These are phyloP conservation scores for Drosophila sp. DNA, from an alignment of 1,140 invertebrate species.

Conservation along the genomic window DNA sequence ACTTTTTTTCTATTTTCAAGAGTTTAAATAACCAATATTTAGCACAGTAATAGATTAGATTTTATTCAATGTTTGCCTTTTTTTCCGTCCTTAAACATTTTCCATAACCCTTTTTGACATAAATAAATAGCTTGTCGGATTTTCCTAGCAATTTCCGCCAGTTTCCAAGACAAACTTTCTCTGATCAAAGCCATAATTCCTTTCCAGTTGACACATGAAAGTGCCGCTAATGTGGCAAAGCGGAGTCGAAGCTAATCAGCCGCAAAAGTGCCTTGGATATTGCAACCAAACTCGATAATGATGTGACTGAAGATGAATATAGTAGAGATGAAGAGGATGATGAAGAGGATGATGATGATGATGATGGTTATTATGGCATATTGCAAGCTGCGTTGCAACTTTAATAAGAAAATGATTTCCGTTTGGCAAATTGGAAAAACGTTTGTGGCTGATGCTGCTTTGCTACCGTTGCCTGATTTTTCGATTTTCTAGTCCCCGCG, in stretches of 20 bases:
- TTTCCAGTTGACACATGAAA: slow-evolving; percentile 69
- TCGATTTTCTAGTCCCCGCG: slow-evolving; percentile 35
- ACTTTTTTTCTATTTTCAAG: no score
- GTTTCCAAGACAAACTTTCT: slow-evolving; percentile 35
- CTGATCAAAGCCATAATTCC: slow-evolving; percentile 58
- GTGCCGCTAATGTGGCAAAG: slow-evolving; percentile 72
- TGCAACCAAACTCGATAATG: slow-evolving; percentile 10
- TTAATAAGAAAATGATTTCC: slow-evolving; percentile 81
- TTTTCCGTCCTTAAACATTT: slow-evolving; percentile 14
- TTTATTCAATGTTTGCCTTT: background rate
- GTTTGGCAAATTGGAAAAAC: slow-evolving; percentile 81
- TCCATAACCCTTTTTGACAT: slow-evolving; percentile 39
- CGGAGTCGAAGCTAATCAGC: slow-evolving; percentile 64
- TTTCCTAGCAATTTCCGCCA: slow-evolving; percentile 53
- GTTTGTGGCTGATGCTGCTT: slow-evolving; percentile 58
- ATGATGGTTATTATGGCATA: slow-evolving; percentile 3
- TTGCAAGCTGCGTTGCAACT: slow-evolving; percentile 61
- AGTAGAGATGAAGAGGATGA: background rate
- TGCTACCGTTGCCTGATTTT: slow-evolving; percentile 30
- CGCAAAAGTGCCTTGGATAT: slow-evolving; percentile 35
- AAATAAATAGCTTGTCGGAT: slow-evolving; percentile 50
- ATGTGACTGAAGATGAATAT: slow-evolving; percentile 37
- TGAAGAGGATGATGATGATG: slow-evolving; percentile 36
- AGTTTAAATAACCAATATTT: background rate
- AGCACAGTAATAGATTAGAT: background rate